Conservation (phyloP, 2,888 invertebrate species). For the Caenorhabditis panamensis region DNA sequence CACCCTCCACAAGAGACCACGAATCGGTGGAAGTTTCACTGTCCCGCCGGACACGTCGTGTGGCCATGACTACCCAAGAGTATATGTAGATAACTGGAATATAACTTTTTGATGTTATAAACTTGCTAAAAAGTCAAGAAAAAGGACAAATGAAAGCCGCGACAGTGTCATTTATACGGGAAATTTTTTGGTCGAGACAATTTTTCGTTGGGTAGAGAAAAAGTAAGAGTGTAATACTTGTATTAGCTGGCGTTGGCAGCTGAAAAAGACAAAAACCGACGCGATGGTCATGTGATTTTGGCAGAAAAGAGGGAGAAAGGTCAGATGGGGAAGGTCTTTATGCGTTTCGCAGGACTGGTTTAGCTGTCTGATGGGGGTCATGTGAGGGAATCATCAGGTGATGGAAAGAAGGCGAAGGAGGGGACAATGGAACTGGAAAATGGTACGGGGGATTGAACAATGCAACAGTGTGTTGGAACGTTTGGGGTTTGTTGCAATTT, state of each 20-base stretch:
- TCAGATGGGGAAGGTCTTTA: neutral
- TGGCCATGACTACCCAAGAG: constrained; percentile 42
- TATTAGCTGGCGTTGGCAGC: neutral
- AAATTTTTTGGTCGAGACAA: neutral
- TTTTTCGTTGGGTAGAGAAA: too few relatives aligned
- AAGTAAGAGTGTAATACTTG: neutral
- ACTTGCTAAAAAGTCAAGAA: neutral
- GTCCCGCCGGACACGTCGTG: constrained; percentile 45
- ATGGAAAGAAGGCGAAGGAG: constrained; percentile 11
- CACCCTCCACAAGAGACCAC: constrained; percentile 51
- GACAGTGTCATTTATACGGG: neutral
- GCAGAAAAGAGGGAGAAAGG: neutral
- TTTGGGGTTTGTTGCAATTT: neutral
- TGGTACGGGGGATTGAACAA: neutral
- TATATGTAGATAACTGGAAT: neutral
- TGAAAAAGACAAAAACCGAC: neutral
- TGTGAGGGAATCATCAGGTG: constrained; percentile 43
- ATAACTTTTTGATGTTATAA: neutral
- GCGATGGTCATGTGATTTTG: neutral
- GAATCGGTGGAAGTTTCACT: constrained; percentile 54
- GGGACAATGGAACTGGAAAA: constrained; percentile 26
- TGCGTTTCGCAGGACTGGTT: neutral
- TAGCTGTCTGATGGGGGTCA: constrained; percentile 22
- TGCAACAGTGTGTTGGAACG: neutral
- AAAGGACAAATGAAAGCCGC: neutral